Conservation (phyloP, 2,113 vertebrate genomes). For the Paraplagusia blochii region DNA sequence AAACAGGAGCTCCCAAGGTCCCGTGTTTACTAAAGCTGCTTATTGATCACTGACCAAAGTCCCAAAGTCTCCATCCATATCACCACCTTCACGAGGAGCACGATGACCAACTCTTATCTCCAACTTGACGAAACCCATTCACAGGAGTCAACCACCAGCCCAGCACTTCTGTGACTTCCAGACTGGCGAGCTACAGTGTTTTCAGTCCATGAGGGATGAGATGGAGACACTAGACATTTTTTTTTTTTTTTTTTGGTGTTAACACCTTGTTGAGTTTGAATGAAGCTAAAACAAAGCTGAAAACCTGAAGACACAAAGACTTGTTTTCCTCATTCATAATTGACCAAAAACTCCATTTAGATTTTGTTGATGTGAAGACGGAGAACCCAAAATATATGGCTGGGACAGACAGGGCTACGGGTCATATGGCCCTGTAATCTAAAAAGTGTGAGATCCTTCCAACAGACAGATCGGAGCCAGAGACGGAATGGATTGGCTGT, state of each 20-base stretch:
- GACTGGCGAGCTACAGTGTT: too few relatives aligned
- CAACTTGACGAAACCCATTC: too few relatives aligned
- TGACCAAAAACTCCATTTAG: too few relatives aligned
- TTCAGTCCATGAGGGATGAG: too few relatives aligned
- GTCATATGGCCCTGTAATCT: not conserved
- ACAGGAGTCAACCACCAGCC: not conserved
- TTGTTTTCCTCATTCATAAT: too few relatives aligned
- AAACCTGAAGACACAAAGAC: too few relatives aligned
- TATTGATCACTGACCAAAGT: not conserved
- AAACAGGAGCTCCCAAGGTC: conserved; percentile 8
- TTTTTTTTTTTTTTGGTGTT: too few relatives aligned
- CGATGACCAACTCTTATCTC: not conserved
- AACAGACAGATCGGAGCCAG: not conserved
- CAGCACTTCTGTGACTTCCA: too few relatives aligned
- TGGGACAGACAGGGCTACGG: not conserved
- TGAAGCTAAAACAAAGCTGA: too few relatives aligned
- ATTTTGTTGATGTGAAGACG: too few relatives aligned
- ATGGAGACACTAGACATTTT: too few relatives aligned
- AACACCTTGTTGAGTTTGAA: too few relatives aligned
- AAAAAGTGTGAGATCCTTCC: not conserved
- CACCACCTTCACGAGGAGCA: not conserved
- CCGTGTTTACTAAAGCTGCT: conserved; percentile 10
- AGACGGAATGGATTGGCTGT: not conserved
- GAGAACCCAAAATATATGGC: not conserved
- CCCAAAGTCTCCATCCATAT: not conserved